Conservation (phyloP, 2,888 invertebrate species). For the Pyrrhia umbra region DNA sequence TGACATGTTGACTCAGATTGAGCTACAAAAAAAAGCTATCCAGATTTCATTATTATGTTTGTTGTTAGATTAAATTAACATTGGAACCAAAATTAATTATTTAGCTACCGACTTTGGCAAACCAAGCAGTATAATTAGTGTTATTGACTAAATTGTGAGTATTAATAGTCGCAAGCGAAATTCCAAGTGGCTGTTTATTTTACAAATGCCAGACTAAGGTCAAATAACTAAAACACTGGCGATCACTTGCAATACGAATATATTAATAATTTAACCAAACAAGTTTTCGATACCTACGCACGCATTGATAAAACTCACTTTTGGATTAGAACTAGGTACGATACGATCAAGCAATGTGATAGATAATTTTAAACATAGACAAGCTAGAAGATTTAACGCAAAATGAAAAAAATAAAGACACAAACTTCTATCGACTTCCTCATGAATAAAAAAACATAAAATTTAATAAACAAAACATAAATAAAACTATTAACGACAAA, state of each 20-base stretch:
- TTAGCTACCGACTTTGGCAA: background rate
- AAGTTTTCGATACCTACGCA: conserved; percentile 53
- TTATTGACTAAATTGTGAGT: conserved; percentile 10
- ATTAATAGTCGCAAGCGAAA: conserved; percentile 55
- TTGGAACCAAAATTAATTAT: background rate
- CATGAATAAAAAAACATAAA: background rate
- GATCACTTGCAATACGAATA: conserved; percentile 66
- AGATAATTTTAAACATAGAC: background rate
- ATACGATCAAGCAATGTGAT: conserved; percentile 3
- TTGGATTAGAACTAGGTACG: conserved; percentile 36
- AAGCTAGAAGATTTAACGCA: no score
- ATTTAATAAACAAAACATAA: background rate
- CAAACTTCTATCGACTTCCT: background rate
- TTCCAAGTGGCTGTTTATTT: conserved; percentile 62
- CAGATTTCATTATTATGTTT: background rate
- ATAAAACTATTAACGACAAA: background rate
- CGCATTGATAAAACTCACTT: conserved; percentile 41
- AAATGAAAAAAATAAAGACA: no score
- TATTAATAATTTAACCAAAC: conserved; percentile 65
- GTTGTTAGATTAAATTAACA: background rate
- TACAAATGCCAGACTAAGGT: conserved; percentile 64
- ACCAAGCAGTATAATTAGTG: background rate
- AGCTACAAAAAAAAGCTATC: background rate
- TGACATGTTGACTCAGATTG: conserved; percentile 5
- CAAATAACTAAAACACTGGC: conserved; percentile 67